Evolutionary conservation across 2,797 vertebrate species (phyloP), one percentile per base, ranked within the genome.

Genomic region (Gymnopithys bicolor): DNA sequence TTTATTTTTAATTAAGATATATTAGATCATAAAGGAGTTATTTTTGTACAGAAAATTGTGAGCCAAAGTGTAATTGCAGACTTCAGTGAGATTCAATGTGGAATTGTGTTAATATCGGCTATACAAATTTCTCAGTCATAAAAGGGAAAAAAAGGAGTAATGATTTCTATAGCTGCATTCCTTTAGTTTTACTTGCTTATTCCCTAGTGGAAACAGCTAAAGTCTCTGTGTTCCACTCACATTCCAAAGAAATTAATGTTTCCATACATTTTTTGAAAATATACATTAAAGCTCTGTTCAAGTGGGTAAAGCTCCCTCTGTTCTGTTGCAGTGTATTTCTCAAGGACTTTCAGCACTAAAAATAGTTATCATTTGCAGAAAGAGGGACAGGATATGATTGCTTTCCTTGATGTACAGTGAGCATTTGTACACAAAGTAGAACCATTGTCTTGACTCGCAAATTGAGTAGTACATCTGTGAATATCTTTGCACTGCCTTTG

Each of bases 1-100:
- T 52, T 30, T 84, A 5, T 1, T 96, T 96, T 96, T 95, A 94
- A 94, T 97, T 96, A 96, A 91, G 74, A 97, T 77, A 74, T 81
- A 95, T 83, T 94, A 92, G 56, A 91, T 82, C 90, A 93, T 88
- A 94, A 58, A 94, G 28, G 45, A 80, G 14, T 87, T 95, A 45
- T 91, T n/a, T 94, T 94, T 94, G 70, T 81, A 78, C 58, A 67
- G 59, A 95, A 84, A 96, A 95, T 75, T 82, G 81, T 55, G 77
- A 89, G 70, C 59, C 45, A 35, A 51, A 52, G 27, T 60, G n/a
- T 87, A 96, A 96, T 95, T 45, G 35, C 41, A 92, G 24, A 46
- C 48, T 96, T 96, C 89, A 84, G 8, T 88, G 24, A 60, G 39
- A 95, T 92, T 95, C 74, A 62, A 22, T 84, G 18, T 48, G 48